Conservation (phyloP, 2,888 invertebrate species). For the Micoletzkya japonica region DNA sequence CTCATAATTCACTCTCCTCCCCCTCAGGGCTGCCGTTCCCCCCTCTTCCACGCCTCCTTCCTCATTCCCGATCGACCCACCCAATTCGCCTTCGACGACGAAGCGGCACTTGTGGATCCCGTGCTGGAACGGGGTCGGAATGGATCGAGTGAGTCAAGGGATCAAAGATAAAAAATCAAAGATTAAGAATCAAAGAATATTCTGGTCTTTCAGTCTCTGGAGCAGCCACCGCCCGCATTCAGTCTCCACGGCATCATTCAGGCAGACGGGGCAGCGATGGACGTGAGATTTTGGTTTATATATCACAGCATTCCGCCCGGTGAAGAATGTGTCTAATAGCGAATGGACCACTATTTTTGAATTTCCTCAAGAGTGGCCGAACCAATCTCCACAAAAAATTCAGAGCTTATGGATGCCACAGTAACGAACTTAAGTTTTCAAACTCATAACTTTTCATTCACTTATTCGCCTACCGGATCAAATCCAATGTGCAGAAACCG, state of each 20-base stretch:
- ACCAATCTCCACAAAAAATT: too few species aligned
- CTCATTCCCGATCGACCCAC: constrained; percentile 50
- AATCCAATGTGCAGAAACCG: too few species aligned
- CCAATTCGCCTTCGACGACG: constrained; percentile 42
- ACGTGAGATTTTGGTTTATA: neutral
- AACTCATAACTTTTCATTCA: too few species aligned
- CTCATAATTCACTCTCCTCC: too few species aligned
- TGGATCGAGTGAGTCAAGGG: constrained; percentile 18
- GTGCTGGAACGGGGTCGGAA: constrained; percentile 21
- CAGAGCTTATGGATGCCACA: too few species aligned
- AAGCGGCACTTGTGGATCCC: constrained; percentile 12
- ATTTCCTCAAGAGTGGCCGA: too few species aligned
- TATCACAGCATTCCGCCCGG: too few species aligned
- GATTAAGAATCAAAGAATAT: neutral
- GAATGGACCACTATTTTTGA: neutral
- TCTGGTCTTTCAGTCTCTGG: constrained; percentile 6
- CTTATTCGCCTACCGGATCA: too few species aligned
- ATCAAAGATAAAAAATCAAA: too few species aligned
- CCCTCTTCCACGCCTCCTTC: constrained; percentile 47
- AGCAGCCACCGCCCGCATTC: constrained; percentile 9
- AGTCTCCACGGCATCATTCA: constrained; percentile 2
- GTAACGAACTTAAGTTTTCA: too few species aligned
- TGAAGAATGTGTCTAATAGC: too few species aligned
- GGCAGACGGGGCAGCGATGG: constrained; percentile 23
- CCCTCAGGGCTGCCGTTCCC: constrained; percentile 47